Percentiles rank a stretch among this genome's conserved stretches.
phyloP scores from a whole-genome alignment of 2,113 vertebrate genomes.

The Osmerus eperlanus region DNA sequence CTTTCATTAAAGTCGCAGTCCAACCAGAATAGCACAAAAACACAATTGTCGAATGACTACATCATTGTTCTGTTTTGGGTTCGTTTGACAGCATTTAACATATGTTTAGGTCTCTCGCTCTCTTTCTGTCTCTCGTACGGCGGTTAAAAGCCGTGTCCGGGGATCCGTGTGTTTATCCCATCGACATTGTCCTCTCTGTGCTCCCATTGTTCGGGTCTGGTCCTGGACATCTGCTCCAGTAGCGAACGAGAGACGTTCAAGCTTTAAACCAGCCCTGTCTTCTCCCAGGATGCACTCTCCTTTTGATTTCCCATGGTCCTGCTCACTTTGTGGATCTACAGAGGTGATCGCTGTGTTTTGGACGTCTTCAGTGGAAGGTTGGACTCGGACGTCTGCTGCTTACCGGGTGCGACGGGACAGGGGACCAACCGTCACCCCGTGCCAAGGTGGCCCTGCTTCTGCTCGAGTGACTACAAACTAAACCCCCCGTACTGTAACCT shows the following conservation, averaged over 20 bases:
- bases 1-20: neutral
- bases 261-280: slow-evolving; percentile 19
- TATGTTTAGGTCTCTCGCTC: neutral
- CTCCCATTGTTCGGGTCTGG: slow-evolving; percentile 13
- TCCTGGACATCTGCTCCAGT: slow-evolving; percentile 16
- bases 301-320: too few species aligned
- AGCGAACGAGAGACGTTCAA: slow-evolving; percentile 24
- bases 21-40: neutral
- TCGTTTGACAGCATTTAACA: neutral
- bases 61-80: too few species aligned
- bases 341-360: too few species aligned
- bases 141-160: slow-evolving; percentile 29
- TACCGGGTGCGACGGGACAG: too few species aligned
- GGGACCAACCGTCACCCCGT: neutral
- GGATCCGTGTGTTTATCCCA: slow-evolving; percentile 28
- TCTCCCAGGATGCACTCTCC: too few species aligned
- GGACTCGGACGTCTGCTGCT: too few species aligned
- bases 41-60: too few species aligned
- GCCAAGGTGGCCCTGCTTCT: slow-evolving; percentile 31
- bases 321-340: too few species aligned
- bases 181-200: slow-evolving; percentile 24
- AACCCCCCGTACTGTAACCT: slow-evolving; percentile 21
- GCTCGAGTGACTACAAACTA: neutral
- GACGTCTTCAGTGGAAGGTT: too few species aligned
- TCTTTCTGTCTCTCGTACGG: neutral